Evolutionary conservation across 1,140 invertebrate species (phyloP).

Genomic region (Palaemon carinicauda): DNA sequence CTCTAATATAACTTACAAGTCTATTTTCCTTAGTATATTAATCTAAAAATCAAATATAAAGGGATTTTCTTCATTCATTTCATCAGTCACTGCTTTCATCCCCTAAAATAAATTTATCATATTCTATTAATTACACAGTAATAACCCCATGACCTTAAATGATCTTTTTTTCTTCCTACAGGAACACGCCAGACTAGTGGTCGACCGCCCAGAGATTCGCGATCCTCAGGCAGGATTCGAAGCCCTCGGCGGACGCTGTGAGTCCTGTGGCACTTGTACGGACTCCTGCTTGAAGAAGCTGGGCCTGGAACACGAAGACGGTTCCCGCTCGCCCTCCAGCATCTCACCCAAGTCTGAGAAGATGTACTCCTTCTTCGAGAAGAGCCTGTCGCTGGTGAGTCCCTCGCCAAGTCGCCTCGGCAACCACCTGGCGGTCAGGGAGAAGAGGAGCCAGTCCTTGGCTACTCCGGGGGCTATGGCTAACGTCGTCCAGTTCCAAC

Average conservation of each 20-base stretch:
- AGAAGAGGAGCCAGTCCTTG: conserved; percentile 41
- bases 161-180: not conserved
- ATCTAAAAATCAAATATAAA: no score
- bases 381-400: conserved; percentile 35
- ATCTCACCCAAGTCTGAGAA: conserved; percentile 46
- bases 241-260: conserved; percentile 33
- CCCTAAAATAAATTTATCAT: no score
- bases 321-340: conserved; percentile 47
- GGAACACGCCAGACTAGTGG: conserved; percentile 42
- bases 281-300: conserved; percentile 42
- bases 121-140: no score
- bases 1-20: no score
- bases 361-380: conserved; percentile 49
- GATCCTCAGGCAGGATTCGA: conserved; percentile 44
- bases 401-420: conserved; percentile 27
- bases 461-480: conserved; percentile 35
- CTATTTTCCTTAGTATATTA: no score
- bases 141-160: no score
- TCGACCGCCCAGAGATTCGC: conserved; percentile 42
- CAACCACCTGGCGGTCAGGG: conserved; percentile 10
- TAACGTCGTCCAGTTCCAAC: conserved; percentile 30
- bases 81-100: no score
- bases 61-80: no score
- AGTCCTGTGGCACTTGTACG: conserved; percentile 33
- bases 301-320: conserved; percentile 42